Evolutionary conservation across 2,888 invertebrate genomes (phyloP), one percentile per base, ranked within the genome.

Genomic region (Luffia ferchaultella): DNA sequence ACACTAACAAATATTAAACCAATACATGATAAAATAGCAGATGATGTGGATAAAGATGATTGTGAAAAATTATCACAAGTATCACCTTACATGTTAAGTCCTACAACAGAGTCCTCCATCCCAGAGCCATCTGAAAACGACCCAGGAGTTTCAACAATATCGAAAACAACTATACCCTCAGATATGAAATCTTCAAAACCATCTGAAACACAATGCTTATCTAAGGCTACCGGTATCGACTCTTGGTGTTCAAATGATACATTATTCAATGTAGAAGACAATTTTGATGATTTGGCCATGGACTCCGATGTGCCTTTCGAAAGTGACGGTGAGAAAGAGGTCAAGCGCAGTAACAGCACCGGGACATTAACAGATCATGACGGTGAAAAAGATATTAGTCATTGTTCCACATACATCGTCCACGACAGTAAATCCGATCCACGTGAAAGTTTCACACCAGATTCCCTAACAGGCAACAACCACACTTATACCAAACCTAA

Each of bases 201-300:
- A 5, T 73, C 76, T 30, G 82, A 84, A 60, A 76, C 76, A 16
- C 77, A 76, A 54, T 76, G 78, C 54, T 66, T 79, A 17, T 82
- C 83, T 1, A 84, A 84, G 62, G 87, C 88, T 1, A 87, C 87
- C 20, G 88, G 87, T 65, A 87, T 88, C 57, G 88, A 87, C 61
- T 88, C 88, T 2, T 88, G 88, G 79, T 88, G 88, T 65, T 88
- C 88, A 18, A 88, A 88, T 63, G 88, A 88, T 58, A 88, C 88
- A 0, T 67, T 88, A 1, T 88, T 88, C 64, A 88, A 88, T 60
- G 82, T 88, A 30, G 88, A 88, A 61, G 88, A 88, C 52, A 83
- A 84, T 55, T 85, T 85, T 58, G 84, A 85, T 52, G 85, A 85
- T 57, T 61, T 83, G 12, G 77, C 68, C 2, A 62, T 74, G 64